phyloP scores from a whole-genome alignment of 2,797 vertebrate genomes.

The Periophthalmus magnuspinnatus region DNA sequence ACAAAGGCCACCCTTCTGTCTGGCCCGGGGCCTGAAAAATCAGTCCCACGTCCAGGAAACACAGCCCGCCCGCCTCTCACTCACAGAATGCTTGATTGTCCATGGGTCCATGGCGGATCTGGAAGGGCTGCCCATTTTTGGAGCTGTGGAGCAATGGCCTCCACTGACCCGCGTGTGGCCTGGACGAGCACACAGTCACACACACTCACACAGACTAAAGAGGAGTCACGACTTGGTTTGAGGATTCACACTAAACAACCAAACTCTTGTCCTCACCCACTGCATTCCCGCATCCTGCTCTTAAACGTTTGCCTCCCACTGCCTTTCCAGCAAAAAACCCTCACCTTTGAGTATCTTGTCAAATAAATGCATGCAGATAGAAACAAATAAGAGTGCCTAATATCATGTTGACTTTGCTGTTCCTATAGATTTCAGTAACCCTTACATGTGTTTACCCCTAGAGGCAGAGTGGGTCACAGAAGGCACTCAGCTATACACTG shows the following conservation, averaged over 20 bases:
- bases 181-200: constrained; percentile 55
- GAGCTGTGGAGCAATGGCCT: constrained; percentile 63
- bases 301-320: constrained; percentile 26
- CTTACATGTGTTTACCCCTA: constrained; percentile 31
- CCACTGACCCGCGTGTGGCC: constrained; percentile 58
- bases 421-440: constrained; percentile 46
- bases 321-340: constrained; percentile 35
- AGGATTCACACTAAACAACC: constrained; percentile 61
- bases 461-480: constrained; percentile 15
- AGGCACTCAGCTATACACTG: constrained; percentile 20
- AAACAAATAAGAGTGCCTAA: constrained; percentile 38
- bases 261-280: constrained; percentile 61
- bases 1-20: constrained; percentile 80
- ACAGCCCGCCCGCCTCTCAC: constrained; percentile 69
- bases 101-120: constrained; percentile 63
- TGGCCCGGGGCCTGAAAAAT: constrained; percentile 78
- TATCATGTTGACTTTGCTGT: constrained; percentile 48
- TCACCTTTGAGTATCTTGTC: constrained; percentile 29
- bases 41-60: constrained; percentile 79
- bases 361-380: constrained; percentile 46
- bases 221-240: constrained; percentile 60
- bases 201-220: constrained; percentile 41
- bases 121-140: constrained; percentile 80
- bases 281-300: constrained; percentile 27
- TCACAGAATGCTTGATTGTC: constrained; percentile 78